Evolutionary conservation across 1,140 invertebrate genomes (phyloP).

Genomic region (Octopus bimaculoides): DNA sequence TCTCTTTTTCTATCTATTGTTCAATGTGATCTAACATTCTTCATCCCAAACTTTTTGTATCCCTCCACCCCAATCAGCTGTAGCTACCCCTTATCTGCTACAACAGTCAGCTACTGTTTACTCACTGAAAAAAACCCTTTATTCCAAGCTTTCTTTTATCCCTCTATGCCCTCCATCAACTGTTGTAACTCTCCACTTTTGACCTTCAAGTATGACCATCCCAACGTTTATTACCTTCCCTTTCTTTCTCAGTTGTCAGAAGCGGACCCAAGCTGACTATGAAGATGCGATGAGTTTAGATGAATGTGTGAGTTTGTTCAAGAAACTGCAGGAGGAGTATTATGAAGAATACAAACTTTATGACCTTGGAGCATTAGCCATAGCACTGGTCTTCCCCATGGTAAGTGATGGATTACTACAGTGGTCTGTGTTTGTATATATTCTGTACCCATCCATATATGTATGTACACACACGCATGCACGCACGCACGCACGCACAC

Average conservation of each 20-base stretch:
- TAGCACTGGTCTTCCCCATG: conserved; percentile 58
- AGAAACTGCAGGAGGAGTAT: conserved; percentile 67
- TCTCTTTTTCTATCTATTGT: too few relatives aligned
- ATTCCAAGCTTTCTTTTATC: conserved; percentile 15
- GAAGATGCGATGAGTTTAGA: conserved; percentile 64
- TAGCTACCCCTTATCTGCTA: too few relatives aligned
- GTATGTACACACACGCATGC: too few relatives aligned
- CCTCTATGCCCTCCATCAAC: background rate
- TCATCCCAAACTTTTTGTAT: too few relatives aligned
- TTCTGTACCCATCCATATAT: too few relatives aligned
- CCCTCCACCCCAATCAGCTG: too few relatives aligned
- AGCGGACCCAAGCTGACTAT: conserved; percentile 38
- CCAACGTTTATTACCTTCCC: conserved; percentile 12
- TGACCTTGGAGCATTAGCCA: conserved; percentile 58
- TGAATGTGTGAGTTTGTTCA: conserved; percentile 73
- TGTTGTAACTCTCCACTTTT: too few relatives aligned
- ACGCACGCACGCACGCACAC: too few relatives aligned
- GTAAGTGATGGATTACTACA: conserved; percentile 27
- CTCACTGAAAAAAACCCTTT: background rate
- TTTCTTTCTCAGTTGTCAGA: conserved; percentile 42
- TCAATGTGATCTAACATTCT: too few relatives aligned
- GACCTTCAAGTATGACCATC: too few relatives aligned
- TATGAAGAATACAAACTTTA: conserved; percentile 61
- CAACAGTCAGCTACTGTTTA: background rate
- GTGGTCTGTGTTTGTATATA: too few relatives aligned